Conservation (phyloP, 2,797 vertebrate genomes). For the Aplochiton taeniatus region DNA sequence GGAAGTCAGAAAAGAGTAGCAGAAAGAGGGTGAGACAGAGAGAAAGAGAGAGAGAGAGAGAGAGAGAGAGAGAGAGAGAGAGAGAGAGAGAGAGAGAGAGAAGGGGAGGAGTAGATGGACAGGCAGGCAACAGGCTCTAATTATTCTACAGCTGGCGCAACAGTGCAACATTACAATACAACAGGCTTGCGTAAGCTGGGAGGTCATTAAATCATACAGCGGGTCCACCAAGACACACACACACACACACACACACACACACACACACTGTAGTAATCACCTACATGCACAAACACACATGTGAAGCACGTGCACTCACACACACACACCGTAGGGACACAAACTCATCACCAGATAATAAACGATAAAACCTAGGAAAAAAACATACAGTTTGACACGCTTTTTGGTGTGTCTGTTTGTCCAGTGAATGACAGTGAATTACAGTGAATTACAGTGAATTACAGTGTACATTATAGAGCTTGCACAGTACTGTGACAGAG, state of each 20-base stretch:
- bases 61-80: background rate
- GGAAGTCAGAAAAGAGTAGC: slow-evolving; percentile 20
- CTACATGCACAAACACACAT: no score
- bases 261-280: no score
- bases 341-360: no score
- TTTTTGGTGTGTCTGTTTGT: no score
- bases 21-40: slow-evolving; percentile 5
- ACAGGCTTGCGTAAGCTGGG: slow-evolving; percentile 47
- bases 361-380: no score
- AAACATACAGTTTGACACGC: no score
- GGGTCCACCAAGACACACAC: background rate
- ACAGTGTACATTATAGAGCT: no score
- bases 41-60: slow-evolving; percentile 17
- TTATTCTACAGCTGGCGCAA: slow-evolving; percentile 63
- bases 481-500: no score
- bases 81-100: slow-evolving; percentile 20
- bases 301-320: no score
- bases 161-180: slow-evolving; percentile 32
- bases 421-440: no score
- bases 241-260: slow-evolving; percentile 1
- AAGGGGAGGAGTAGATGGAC: slow-evolving; percentile 24
- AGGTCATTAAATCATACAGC: slow-evolving; percentile 37
- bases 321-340: no score
- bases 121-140: slow-evolving; percentile 56
- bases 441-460: no score